Conservation (phyloP, 2,113 vertebrate species). For the Egretta garzetta region DNA sequence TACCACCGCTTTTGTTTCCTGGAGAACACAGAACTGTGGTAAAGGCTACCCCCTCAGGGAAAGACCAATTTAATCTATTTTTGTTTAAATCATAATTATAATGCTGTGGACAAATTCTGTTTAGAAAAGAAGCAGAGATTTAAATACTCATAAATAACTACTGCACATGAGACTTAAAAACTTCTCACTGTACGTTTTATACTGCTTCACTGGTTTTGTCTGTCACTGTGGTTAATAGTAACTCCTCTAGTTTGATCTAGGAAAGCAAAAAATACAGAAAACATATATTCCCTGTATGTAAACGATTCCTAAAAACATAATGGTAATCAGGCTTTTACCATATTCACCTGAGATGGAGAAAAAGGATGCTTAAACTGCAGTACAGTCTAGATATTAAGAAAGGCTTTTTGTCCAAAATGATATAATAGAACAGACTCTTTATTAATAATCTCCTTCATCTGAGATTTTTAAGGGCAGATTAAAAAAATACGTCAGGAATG, state of each 20-base stretch:
- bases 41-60: not conserved
- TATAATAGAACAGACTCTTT: not conserved
- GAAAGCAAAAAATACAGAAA: not conserved
- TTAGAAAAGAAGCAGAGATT: not conserved
- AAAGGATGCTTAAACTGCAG: not conserved
- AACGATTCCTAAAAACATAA: not conserved
- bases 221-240: not conserved
- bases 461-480: not conserved
- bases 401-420: not conserved
- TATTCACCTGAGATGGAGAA: not conserved
- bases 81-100: not conserved
- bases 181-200: not conserved
- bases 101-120: not conserved
- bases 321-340: not conserved
- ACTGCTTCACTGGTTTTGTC: not conserved
- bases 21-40: not conserved
- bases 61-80: not conserved
- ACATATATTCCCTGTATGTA: not conserved
- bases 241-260: not conserved
- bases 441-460: not conserved
- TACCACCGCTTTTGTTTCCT: not conserved
- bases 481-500: not conserved
- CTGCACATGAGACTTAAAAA: not conserved
- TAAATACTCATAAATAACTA: not conserved
- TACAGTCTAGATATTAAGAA: not conserved